phyloP scores from a whole-genome alignment of 1,140 invertebrate species.

The Camponotus pennsylvanicus region DNA sequence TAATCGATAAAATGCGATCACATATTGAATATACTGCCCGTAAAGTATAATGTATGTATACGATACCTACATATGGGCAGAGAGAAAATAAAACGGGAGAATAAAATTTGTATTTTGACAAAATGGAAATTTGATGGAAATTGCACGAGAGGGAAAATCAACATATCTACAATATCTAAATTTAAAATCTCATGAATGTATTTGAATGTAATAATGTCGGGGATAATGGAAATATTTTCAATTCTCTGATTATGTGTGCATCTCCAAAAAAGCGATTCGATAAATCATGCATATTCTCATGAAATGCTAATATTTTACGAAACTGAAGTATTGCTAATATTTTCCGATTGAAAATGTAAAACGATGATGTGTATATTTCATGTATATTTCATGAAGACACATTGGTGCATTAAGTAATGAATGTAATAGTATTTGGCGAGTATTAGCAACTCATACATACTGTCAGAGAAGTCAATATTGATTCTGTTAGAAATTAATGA shows the following conservation, averaged over 20 bases:
- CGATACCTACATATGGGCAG: neutral
- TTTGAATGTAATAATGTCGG: slow-evolving; percentile 32
- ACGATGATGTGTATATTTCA: neutral
- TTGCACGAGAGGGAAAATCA: slow-evolving; percentile 11
- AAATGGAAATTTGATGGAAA: slow-evolving; percentile 39
- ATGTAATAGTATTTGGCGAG: slow-evolving; percentile 18
- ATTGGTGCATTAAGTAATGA: slow-evolving; percentile 39
- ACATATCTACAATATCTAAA: slow-evolving; percentile 12
- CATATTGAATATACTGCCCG: neutral
- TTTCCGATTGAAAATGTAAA: neutral
- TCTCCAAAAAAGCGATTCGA: neutral
- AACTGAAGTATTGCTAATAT: neutral
- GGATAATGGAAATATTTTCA: slow-evolving; percentile 40
- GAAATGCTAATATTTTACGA: slow-evolving; percentile 22
- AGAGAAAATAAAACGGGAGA: neutral
- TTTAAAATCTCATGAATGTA: slow-evolving; percentile 41
- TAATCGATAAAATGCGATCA: neutral
- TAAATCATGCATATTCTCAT: neutral
- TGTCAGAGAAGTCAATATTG: slow-evolving; percentile 32
- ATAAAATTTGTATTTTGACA: slow-evolving; percentile 7
- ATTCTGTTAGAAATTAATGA: slow-evolving; percentile 37
- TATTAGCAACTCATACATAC: slow-evolving; percentile 2
- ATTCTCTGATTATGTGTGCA: neutral
- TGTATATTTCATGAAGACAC: neutral
- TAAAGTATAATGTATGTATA: neutral